Evolutionary conservation across 2,888 invertebrate species (phyloP).

Genomic region (Arctia plantaginis): DNA sequence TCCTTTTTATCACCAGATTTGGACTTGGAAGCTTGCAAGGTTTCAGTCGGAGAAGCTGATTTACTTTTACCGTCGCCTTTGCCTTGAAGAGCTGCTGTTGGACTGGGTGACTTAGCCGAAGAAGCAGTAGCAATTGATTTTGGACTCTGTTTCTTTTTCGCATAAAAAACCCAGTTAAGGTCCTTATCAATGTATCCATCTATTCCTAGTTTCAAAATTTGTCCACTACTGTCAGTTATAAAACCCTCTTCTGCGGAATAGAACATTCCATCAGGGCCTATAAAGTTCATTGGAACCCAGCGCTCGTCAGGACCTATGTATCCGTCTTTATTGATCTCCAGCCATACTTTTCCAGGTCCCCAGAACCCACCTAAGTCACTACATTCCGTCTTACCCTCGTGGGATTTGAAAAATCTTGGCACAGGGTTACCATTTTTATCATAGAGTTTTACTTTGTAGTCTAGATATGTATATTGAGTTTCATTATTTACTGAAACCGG

Average conservation of each 20-base stretch:
- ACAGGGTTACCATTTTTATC: conserved; percentile 79
- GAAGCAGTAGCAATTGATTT: background rate
- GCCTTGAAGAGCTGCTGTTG: conserved; percentile 43
- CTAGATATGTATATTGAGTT: conserved; percentile 75
- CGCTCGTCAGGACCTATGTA: conserved; percentile 78
- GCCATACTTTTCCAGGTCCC: conserved; percentile 70
- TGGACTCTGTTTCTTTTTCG: conserved; percentile 46
- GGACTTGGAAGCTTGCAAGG: background rate
- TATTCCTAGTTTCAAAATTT: conserved; percentile 69
- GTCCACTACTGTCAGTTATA: conserved; percentile 68
- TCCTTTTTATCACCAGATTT: background rate
- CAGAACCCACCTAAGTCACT: conserved; percentile 82
- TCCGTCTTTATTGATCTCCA: conserved; percentile 81
- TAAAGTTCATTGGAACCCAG: conserved; percentile 79
- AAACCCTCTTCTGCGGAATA: conserved; percentile 77
- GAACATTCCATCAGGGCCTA: conserved; percentile 76
- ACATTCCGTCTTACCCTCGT: conserved; percentile 77
- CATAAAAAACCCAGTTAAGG: conserved; percentile 77
- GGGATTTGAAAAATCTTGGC: conserved; percentile 77
- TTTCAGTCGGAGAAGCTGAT: background rate
- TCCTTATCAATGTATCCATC: conserved; percentile 80
- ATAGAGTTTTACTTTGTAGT: conserved; percentile 77
- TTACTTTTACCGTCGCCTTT: conserved; percentile 12
- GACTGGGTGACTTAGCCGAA: conserved; percentile 51
- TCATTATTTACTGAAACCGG: conserved; percentile 63